Evolutionary conservation across 2,888 invertebrate species (phyloP).

Genomic region (Parnassius orleans): DNA sequence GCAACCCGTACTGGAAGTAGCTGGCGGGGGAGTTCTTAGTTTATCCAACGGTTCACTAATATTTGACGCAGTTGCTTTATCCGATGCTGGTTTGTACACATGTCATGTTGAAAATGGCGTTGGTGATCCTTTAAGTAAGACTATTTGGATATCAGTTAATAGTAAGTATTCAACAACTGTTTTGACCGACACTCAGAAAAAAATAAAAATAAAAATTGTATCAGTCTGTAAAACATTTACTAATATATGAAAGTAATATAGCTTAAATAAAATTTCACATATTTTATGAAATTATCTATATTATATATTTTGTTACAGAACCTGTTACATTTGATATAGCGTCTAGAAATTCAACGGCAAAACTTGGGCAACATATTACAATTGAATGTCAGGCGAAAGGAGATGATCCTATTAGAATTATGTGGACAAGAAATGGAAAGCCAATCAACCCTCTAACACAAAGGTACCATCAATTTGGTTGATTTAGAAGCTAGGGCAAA

Average conservation of each 20-base stretch:
- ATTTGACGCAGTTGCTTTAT: constrained; percentile 69
- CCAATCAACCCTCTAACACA: constrained; percentile 83
- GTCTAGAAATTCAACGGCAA: constrained; percentile 87
- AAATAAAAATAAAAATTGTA: too few species aligned
- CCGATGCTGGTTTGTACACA: constrained; percentile 72
- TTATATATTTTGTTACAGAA: constrained; percentile 67
- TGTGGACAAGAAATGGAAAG: constrained; percentile 89
- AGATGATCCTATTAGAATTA: constrained; percentile 90
- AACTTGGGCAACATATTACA: constrained; percentile 87
- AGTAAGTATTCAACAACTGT: constrained; percentile 53
- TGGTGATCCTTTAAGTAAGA: constrained; percentile 73
- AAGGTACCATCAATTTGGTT: constrained; percentile 45
- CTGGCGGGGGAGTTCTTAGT: constrained; percentile 73
- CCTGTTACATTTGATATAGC: constrained; percentile 88
- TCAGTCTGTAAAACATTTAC: too few species aligned
- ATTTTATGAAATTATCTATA: too few species aligned
- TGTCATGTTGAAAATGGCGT: constrained; percentile 79
- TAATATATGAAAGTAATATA: too few species aligned
- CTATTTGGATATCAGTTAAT: constrained; percentile 75
- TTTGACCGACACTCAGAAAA: neutral
- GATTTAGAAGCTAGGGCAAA: too few species aligned
- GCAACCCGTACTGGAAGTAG: constrained; percentile 72
- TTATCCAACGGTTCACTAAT: constrained; percentile 73
- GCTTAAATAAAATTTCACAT: too few species aligned
- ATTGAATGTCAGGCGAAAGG: constrained; percentile 91